These are phyloP conservation scores for Pachypanchax playfairii DNA, from an alignment of 2,113 vertebrate genomes.

Conservation along the genomic window DNA sequence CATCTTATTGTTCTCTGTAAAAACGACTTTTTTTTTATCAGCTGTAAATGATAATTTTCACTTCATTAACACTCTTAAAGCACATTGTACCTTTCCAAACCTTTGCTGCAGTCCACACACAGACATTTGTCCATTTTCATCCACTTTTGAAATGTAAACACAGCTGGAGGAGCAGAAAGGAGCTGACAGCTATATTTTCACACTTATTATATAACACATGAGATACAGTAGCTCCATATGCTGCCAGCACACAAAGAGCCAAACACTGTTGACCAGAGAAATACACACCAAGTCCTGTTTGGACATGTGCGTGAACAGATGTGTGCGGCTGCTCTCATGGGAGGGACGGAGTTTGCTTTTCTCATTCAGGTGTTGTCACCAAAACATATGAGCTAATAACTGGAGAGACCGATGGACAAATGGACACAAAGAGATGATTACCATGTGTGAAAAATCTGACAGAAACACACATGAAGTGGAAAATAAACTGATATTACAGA, in stretches of 20 bases:
- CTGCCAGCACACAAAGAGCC: slow-evolving; percentile 5
- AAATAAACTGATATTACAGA: too few relatives aligned
- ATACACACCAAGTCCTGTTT: slow-evolving; percentile 34
- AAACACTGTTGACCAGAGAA: slow-evolving; percentile 34
- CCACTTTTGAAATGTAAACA: slow-evolving; percentile 64
- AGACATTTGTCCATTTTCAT: slow-evolving; percentile 18
- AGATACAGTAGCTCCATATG: slow-evolving; percentile 41
- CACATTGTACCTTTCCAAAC: slow-evolving; percentile 36
- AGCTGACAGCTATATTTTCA: slow-evolving; percentile 56
- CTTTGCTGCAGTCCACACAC: not conserved
- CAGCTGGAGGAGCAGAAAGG: slow-evolving; percentile 54
- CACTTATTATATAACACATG: slow-evolving; percentile 57
- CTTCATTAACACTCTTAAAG: not conserved
- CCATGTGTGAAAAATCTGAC: too few relatives aligned
- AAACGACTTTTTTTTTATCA: not conserved
- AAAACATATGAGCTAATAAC: slow-evolving; percentile 59
- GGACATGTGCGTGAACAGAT: slow-evolving; percentile 22
- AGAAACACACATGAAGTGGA: too few relatives aligned
- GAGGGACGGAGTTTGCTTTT: slow-evolving; percentile 68
- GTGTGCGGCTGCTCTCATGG: slow-evolving; percentile 22
- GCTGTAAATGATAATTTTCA: slow-evolving; percentile 12
- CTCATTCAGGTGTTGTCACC: slow-evolving; percentile 60
- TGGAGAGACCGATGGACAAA: slow-evolving; percentile 51
- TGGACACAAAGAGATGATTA: slow-evolving; percentile 20
- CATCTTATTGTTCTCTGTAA: slow-evolving; percentile 6